Percentiles rank a stretch among this genome's conserved stretches.
Conservation (phyloP, 2,113 vertebrate genomes). For the Mugil cephalus region DNA sequence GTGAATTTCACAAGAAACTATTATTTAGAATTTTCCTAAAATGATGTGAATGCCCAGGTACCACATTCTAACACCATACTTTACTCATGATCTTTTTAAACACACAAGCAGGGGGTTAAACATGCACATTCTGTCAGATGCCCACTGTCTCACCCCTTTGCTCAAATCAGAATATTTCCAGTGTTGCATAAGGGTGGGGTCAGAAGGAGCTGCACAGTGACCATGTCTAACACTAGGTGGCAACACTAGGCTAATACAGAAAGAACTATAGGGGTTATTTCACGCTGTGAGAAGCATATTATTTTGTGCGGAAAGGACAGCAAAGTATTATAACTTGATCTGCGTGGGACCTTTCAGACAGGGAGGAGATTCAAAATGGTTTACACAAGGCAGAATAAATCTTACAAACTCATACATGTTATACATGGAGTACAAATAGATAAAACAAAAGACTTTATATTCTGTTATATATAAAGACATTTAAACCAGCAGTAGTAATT, state of each 20-base stretch:
- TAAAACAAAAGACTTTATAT: too few relatives aligned
- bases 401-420: too few relatives aligned
- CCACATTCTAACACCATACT: too few relatives aligned
- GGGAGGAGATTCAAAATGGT: too few relatives aligned
- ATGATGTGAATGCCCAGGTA: background rate
- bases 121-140: background rate
- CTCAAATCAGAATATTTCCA: background rate
- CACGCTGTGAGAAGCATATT: background rate
- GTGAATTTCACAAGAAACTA: background rate
- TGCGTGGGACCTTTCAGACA: too few relatives aligned
- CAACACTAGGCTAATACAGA: background rate
- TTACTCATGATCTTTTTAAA: too few relatives aligned
- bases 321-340: background rate
- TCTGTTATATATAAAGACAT: too few relatives aligned
- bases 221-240: slow-evolving; percentile 28
- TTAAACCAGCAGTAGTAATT: too few relatives aligned
- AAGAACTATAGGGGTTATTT: background rate
- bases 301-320: background rate
- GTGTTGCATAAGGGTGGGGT: background rate
- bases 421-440: too few relatives aligned
- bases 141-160: background rate
- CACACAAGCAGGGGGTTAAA: too few relatives aligned
- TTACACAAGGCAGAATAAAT: too few relatives aligned
- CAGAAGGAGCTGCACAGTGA: background rate
- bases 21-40: background rate